Percentiles rank a stretch among this genome's conserved stretches.
phyloP scores from a whole-genome alignment of 2,113 vertebrate genomes.

The Apteryx mantelli region DNA sequence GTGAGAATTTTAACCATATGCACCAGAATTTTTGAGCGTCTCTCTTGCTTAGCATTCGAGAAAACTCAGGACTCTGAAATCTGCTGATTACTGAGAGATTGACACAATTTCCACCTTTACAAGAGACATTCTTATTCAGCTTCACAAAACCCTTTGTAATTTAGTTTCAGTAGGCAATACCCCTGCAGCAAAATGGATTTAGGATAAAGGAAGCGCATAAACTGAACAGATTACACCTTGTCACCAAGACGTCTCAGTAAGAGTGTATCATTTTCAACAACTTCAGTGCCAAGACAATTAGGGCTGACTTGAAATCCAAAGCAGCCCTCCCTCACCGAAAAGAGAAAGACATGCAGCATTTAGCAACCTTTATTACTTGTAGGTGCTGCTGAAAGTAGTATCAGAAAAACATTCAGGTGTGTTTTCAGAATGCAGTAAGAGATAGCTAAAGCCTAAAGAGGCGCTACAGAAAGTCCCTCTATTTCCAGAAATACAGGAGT shows the following conservation, averaged over 20 bases:
- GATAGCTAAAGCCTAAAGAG: neutral
- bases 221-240: too few relatives aligned
- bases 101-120: neutral
- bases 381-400: neutral
- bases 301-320: neutral
- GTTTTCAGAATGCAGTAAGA: neutral
- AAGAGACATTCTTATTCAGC: neutral
- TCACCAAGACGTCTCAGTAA: neutral
- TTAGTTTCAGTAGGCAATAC: neutral
- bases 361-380: neutral
- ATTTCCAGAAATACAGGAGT: neutral
- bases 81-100: neutral
- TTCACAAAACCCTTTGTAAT: neutral
- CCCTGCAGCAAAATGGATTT: neutral
- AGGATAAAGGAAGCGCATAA: too few relatives aligned
- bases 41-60: neutral
- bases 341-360: neutral
- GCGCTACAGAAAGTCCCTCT: neutral
- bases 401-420: neutral
- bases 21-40: neutral
- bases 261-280: neutral
- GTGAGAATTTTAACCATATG: neutral
- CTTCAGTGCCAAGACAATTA: neutral
- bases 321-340: neutral
- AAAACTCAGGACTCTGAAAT: neutral